phyloP scores from a whole-genome alignment of 2,113 vertebrate species.

The Aspiorhynchus laticeps region DNA sequence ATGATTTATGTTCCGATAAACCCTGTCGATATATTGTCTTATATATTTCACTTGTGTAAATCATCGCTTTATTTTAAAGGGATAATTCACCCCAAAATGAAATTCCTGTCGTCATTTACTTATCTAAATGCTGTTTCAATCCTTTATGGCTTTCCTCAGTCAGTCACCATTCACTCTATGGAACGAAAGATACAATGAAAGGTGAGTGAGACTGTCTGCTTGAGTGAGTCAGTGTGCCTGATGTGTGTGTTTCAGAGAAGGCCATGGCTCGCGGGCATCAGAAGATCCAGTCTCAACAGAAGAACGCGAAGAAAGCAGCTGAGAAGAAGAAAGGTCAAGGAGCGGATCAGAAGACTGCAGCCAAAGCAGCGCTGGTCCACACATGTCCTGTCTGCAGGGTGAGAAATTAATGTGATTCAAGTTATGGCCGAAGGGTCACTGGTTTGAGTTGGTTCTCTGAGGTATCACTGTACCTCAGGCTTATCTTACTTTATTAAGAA shows the following conservation, averaged over 20 bases:
- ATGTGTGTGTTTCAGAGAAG: conserved; percentile 16
- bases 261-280: conserved; percentile 85
- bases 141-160: neutral
- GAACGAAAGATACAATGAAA: neutral
- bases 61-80: neutral
- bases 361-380: conserved; percentile 81
- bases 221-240: neutral
- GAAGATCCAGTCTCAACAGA: conserved; percentile 86
- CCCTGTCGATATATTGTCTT: neutral
- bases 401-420: conserved; percentile 26
- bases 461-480: neutral
- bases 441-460: neutral
- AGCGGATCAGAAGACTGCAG: conserved; percentile 82
- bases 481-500: neutral
- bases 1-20: neutral
- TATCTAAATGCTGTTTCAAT: neutral
- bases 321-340: conserved; percentile 81
- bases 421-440: neutral
- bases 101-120: neutral
- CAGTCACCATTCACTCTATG: neutral
- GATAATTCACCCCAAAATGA: neutral
- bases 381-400: conserved; percentile 83
- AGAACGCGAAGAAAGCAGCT: conserved; percentile 83
- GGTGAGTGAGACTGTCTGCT: neutral
- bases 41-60: neutral